Evolutionary conservation across 2,797 vertebrate species (phyloP).

Genomic region (Eupleurogrammus muticus): DNA sequence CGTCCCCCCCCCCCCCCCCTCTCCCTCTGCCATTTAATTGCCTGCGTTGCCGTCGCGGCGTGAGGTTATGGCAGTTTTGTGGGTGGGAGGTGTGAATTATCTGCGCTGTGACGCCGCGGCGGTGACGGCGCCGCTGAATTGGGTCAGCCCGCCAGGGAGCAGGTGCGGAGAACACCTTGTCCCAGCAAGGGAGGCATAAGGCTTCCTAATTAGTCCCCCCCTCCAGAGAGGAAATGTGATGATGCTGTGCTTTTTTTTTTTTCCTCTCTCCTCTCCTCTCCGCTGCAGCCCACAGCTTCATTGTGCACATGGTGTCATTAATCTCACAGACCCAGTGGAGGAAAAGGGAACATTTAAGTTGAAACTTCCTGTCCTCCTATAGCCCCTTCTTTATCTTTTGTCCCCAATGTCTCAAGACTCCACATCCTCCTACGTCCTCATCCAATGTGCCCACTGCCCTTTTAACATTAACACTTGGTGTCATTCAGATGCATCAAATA

Average conservation of each 20-base stretch:
- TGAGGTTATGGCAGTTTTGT: constrained; percentile 4
- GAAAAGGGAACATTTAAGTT: constrained; percentile 64
- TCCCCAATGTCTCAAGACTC: constrained; percentile 45
- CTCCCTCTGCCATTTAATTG: constrained; percentile 34
- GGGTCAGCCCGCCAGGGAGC: constrained; percentile 77
- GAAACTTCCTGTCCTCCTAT: constrained; percentile 55
- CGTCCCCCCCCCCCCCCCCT: neutral
- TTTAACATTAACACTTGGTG: neutral
- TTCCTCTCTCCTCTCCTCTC: no score
- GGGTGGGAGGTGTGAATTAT: constrained; percentile 29
- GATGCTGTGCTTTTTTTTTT: constrained; percentile 58
- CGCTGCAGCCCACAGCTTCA: constrained; percentile 39
- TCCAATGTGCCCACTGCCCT: constrained; percentile 9
- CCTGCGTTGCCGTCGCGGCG: constrained; percentile 12
- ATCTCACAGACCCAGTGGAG: constrained; percentile 57
- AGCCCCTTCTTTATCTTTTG: constrained; percentile 18
- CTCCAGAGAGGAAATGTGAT: constrained; percentile 67
- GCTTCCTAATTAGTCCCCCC: constrained; percentile 70
- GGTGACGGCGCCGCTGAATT: constrained; percentile 64
- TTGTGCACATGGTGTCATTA: constrained; percentile 74
- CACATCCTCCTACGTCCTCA: constrained; percentile 10
- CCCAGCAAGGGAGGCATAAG: constrained; percentile 62
- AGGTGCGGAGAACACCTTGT: constrained; percentile 72
- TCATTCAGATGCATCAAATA: neutral
- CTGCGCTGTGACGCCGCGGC: constrained; percentile 9